Evolutionary conservation across 2,888 invertebrate species (phyloP), one percentile per base, ranked within the genome.

Genomic region (Polyploca ridens): DNA sequence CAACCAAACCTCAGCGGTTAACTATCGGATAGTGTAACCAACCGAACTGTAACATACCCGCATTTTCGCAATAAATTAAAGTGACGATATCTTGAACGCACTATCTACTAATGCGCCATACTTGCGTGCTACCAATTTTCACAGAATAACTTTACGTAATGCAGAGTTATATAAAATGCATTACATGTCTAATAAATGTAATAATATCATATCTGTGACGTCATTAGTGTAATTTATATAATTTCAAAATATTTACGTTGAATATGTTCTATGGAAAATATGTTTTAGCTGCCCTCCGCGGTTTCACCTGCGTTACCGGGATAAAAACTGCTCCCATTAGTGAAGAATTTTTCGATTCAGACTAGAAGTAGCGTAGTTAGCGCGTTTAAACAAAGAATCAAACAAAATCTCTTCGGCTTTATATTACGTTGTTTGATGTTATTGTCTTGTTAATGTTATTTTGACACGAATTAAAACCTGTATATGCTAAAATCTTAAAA

Each of bases 11-110:
- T 16, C 16, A 49, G 49, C 16, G 49, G 49, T 49, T n/a, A 7
- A n/a, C 49, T 7, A 49, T 49, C 49, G 49, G 49, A 49, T 49
- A 49, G 33, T 46, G 7, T 33, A 59, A 59, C 46, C 33, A 46
- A 62, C 44, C 58, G 44, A 44, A 44, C 44, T 44, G 44, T 44
- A 44, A 44, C 44, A 58, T 62, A 58, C 44, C 41, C 10, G 19
- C n/a, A 63, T 65, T 65, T 41, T 65, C 65, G 59, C 63, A 65
- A 65, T 62, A 44, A 33, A 58, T n/a, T 33, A 27, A 58, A 41
- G 63, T 49, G 19, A 54, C 59, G 33, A 33, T 46, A 65, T 62
- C 59, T 63, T 14, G 65, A 63, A 65, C 65, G 60, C 58, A 63
- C 49, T 62, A 58, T 58, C 64, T 35, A 64, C 58, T 64, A 19